Percentiles rank a stretch among this genome's conserved stretches.
These are phyloP conservation scores for Telmatochromis bifrenatus DNA, from an alignment of 2,113 vertebrate genomes.

Conservation along the genomic window DNA sequence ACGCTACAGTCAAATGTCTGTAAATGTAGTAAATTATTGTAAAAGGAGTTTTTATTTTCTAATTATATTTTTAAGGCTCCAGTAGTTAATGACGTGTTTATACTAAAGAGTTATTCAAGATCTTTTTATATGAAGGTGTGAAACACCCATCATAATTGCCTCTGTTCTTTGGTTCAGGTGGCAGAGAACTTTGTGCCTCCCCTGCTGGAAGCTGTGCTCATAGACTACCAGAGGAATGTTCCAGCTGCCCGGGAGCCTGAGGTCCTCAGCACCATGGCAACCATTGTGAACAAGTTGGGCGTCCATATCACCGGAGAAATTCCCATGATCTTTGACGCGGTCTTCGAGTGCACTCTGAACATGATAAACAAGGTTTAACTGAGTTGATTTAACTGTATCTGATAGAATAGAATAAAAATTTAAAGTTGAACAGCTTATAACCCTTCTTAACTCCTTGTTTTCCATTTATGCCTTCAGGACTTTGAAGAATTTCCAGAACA, in stretches of 20 bases:
- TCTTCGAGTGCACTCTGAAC: conserved; percentile 98
- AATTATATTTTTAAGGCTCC: not conserved
- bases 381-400: not conserved
- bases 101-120: not conserved
- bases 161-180: conserved; percentile 70
- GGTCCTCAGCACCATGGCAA: conserved; percentile 99
- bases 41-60: not conserved
- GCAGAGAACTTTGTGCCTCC: conserved; percentile 98
- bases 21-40: not conserved
- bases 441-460: not conserved
- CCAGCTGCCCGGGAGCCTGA: conserved; percentile 96
- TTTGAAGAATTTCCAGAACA: conserved; percentile 99
- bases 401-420: not conserved
- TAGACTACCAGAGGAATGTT: conserved; percentile 98
- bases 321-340: conserved; percentile 98
- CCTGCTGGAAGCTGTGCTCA: conserved; percentile 96
- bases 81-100: not conserved
- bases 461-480: conserved; percentile 70
- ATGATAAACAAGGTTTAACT: conserved; percentile 94
- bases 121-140: not conserved
- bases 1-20: not conserved
- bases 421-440: not conserved
- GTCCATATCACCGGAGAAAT: conserved; percentile 97
- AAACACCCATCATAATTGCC: not conserved
- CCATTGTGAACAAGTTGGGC: conserved; percentile 98